Evolutionary conservation across 2,888 invertebrate species (phyloP).

Genomic region (Idaea straminata): DNA sequence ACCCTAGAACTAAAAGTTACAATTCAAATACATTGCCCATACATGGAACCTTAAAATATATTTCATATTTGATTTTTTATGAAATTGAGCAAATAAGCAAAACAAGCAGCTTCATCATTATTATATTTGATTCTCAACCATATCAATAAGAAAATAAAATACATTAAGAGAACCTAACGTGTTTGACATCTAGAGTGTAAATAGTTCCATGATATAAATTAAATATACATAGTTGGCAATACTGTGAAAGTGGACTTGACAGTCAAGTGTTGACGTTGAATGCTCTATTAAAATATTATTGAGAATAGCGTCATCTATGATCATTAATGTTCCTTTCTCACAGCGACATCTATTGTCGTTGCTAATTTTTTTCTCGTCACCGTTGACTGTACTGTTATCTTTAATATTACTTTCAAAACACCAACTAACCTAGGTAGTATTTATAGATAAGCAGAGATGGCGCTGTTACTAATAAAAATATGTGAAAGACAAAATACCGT

Average conservation of each 20-base stretch:
- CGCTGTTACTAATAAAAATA: conserved; percentile 26
- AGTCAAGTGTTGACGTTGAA: conserved; percentile 4
- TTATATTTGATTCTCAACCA: no score
- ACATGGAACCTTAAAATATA: no score
- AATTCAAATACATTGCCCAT: background rate
- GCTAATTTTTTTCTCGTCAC: background rate
- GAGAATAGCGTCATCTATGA: no score
- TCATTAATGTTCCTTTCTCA: background rate
- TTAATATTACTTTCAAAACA: background rate
- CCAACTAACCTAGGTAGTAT: background rate
- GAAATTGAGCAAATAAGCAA: no score
- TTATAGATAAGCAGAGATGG: conserved; percentile 27
- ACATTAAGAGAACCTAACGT: no score
- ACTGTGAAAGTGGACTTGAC: conserved; percentile 24
- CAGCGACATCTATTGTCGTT: conserved; percentile 7
- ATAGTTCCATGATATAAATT: background rate
- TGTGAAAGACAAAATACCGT: conserved; percentile 50
- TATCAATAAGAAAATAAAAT: no score
- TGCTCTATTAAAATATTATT: no score
- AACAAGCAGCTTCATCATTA: no score
- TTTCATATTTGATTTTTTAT: no score
- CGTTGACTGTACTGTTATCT: background rate
- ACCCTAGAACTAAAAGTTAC: background rate
- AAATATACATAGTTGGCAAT: background rate
- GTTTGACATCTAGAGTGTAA: no score